phyloP scores from a whole-genome alignment of 2,113 vertebrate species.

The Ammospiza nelsoni region DNA sequence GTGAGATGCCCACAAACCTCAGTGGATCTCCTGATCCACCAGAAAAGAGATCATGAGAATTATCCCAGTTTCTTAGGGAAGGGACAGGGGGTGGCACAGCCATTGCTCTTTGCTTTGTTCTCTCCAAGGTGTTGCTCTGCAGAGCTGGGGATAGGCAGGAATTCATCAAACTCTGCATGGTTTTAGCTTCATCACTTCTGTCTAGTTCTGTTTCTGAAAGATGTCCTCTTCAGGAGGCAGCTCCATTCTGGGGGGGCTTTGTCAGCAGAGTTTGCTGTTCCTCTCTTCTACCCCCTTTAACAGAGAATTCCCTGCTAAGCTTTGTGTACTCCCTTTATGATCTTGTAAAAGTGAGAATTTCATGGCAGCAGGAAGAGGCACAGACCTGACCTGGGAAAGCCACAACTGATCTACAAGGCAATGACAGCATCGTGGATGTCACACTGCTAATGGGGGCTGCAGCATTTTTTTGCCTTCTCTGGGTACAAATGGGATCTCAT shows the following conservation, averaged over 20 bases:
- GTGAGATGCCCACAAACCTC: not conserved
- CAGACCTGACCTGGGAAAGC: not conserved
- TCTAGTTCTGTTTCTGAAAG: not conserved
- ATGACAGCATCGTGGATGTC: not conserved
- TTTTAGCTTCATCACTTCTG: not conserved
- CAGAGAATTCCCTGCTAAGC: not conserved
- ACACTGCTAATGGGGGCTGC: not conserved
- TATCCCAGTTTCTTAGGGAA: not conserved
- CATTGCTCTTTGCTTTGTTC: not conserved
- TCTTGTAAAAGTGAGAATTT: not conserved
- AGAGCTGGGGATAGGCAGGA: not conserved
- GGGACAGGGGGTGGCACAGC: not conserved
- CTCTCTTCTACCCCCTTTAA: not conserved
- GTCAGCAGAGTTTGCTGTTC: not conserved
- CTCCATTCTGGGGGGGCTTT: not conserved
- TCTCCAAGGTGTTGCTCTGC: not conserved
- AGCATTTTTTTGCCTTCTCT: not conserved
- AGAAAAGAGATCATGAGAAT: not conserved
- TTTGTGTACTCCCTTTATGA: not conserved
- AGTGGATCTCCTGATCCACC: not conserved
- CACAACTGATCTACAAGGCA: not conserved
- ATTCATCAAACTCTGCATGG: not conserved
- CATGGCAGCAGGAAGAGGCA: not conserved
- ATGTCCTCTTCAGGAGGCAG: not conserved
- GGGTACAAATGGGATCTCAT: not conserved